Base-by-base conservation (phyloP, 2,113 vertebrate genomes). In the Sorex araneus region DNA sequence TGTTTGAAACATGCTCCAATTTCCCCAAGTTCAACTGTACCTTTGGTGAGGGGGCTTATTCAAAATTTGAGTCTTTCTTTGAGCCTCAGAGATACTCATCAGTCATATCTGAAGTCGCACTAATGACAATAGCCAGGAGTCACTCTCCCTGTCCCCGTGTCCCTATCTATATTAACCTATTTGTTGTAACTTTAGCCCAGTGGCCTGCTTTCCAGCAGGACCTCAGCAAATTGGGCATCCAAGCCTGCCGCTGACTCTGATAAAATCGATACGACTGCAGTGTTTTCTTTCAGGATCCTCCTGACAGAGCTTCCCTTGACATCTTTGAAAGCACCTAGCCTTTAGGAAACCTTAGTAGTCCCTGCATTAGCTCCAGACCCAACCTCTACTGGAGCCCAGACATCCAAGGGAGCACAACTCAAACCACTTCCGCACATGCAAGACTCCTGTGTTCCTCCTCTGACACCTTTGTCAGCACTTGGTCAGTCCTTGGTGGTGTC, bases 271-370 rank as follows among this genome's bases (percentile, higher is more conserved):
- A 27, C 60, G 81, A 43, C 34, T 76, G 57, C 63, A 16, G 12
- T 23, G 45, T 34, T 64, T 18, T 2, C 2, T 70, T 70, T 63
- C 64, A 27, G 69, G 11, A 23, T 78, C 28, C 30, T 32, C 10
- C 18, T 36, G 77, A 34, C 28, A 34, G 9, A 2, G 12, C 30
- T 12, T 32, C 2, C 23, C 2, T 8, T 12, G 18, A 47, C 19
- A 95, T 98, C 54, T 95, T 94, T 94, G 90, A 91, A 18, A 71
- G 74, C 0, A 28, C 97, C 0, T 98, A 98, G 78, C 66, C 90
- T 1, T 98, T 99, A 0, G 98, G 98, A 28, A 89, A 94, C 1
- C 36, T 98, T 98, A 0, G 2, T 87, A 0, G 94, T 96, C 4
- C 97, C 96, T 50, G 16, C 70, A 0, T 10, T 66, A 0, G 47